phyloP scores from a whole-genome alignment of 2,888 invertebrate species.

The Abrostola triplasia region DNA sequence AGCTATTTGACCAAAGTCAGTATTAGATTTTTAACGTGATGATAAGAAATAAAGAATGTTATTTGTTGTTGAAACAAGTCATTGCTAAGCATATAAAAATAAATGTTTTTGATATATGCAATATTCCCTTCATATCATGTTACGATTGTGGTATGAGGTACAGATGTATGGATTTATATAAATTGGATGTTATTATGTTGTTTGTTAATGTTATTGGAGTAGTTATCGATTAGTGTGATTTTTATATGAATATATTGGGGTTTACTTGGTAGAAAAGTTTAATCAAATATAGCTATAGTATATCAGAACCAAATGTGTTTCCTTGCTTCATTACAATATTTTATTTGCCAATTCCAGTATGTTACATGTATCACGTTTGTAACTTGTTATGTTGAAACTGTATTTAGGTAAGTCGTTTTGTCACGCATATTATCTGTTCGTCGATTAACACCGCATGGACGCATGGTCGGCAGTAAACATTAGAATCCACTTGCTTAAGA shows the following conservation, averaged over 20 bases:
- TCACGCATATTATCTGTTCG: slow-evolving; percentile 50
- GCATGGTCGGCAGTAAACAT: slow-evolving; percentile 69
- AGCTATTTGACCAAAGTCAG: slow-evolving; percentile 89
- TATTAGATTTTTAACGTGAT: slow-evolving; percentile 86
- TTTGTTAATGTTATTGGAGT: slow-evolving; percentile 87
- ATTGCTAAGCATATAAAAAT: slow-evolving; percentile 76
- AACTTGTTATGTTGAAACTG: slow-evolving; percentile 47
- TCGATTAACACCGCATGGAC: slow-evolving; percentile 71
- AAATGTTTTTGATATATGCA: slow-evolving; percentile 72
- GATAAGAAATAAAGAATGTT: slow-evolving; percentile 75
- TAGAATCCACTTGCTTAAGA: slow-evolving; percentile 69
- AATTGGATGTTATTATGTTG: slow-evolving; percentile 82
- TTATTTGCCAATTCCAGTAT: slow-evolving; percentile 47
- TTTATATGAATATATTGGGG: slow-evolving; percentile 89
- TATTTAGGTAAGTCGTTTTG: slow-evolving; percentile 74
- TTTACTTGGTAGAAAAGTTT: slow-evolving; percentile 88
- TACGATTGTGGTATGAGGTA: slow-evolving; percentile 74
- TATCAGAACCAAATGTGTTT: slow-evolving; percentile 70
- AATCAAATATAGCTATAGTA: slow-evolving; percentile 84
- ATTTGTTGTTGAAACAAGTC: slow-evolving; percentile 80
- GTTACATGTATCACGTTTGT: slow-evolving; percentile 46
- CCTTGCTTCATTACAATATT: slow-evolving; percentile 58
- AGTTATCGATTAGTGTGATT: slow-evolving; percentile 86
- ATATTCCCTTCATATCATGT: slow-evolving; percentile 83
- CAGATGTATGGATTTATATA: slow-evolving; percentile 75